phyloP scores from a whole-genome alignment of 2,797 vertebrate genomes.

The Pseudomugil tenellus region DNA sequence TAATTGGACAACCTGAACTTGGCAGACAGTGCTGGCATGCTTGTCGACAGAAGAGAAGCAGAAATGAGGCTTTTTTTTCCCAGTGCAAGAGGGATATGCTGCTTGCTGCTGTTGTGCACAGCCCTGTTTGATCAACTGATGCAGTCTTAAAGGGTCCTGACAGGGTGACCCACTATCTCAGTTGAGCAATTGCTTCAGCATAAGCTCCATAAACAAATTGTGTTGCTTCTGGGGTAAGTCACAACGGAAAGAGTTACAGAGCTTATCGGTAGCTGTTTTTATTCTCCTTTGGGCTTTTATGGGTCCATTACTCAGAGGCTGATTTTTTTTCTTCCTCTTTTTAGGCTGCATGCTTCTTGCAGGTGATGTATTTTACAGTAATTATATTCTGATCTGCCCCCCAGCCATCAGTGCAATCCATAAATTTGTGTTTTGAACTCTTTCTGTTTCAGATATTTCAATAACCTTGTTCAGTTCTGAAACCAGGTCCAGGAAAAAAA shows the following conservation, averaged over 20 bases:
- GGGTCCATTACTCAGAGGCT: slow-evolving; percentile 71
- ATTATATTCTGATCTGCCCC: slow-evolving; percentile 71
- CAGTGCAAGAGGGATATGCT: slow-evolving; percentile 8
- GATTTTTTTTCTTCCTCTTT: slow-evolving; percentile 47
- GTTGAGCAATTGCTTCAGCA: slow-evolving; percentile 58
- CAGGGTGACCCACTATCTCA: slow-evolving; percentile 65
- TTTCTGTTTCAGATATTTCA: slow-evolving; percentile 54
- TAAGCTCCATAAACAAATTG: slow-evolving; percentile 75
- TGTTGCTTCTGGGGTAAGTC: slow-evolving; percentile 50
- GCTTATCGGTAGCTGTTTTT: slow-evolving; percentile 62
- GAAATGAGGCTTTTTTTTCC: slow-evolving; percentile 36
- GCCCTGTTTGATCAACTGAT: slow-evolving; percentile 65
- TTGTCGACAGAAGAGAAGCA: slow-evolving; percentile 41
- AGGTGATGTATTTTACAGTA: slow-evolving; percentile 75
- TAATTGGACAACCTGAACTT: slow-evolving; percentile 67
- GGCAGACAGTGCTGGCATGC: slow-evolving; percentile 48
- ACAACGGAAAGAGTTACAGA: slow-evolving; percentile 57
- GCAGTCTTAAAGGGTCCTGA: slow-evolving; percentile 66
- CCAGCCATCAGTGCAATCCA: slow-evolving; percentile 45
- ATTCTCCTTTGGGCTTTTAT: slow-evolving; percentile 70
- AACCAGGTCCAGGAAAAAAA: slow-evolving; percentile 20
- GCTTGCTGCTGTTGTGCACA: slow-evolving; percentile 36
- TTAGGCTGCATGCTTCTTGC: slow-evolving; percentile 60
- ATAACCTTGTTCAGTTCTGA: slow-evolving; percentile 37
- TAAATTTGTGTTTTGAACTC: slow-evolving; percentile 62